These are phyloP conservation scores for Manacus vitellinus DNA, from an alignment of 2,113 vertebrate species.

Conservation along the genomic window DNA sequence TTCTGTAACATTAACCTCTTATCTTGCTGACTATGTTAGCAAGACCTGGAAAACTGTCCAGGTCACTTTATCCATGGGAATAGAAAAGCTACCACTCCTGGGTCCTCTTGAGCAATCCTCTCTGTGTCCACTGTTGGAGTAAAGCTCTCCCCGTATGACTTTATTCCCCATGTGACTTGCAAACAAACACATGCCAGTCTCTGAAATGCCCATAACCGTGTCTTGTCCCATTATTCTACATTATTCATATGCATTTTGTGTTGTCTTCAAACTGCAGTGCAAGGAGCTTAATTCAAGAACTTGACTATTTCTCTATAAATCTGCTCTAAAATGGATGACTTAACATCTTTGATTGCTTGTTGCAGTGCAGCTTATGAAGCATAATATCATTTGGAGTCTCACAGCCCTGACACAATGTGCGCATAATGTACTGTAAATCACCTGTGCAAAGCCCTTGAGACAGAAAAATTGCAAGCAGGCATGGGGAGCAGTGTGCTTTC, in stretches of 20 bases:
- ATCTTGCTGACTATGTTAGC: background rate
- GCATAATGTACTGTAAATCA: conserved; percentile 38
- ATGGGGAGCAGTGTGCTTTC: background rate
- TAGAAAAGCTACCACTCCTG: background rate
- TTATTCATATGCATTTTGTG: background rate
- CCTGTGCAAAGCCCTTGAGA: background rate
- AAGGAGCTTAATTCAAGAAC: background rate
- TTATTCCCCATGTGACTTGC: background rate
- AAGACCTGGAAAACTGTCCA: background rate
- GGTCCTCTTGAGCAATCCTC: background rate
- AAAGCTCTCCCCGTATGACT: background rate
- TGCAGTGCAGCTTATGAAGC: conserved; percentile 36
- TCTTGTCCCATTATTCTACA: background rate
- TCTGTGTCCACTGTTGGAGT: background rate
- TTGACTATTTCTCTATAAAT: background rate
- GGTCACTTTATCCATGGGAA: background rate
- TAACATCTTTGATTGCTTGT: conserved; percentile 17
- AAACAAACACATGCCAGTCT: background rate
- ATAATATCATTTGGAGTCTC: background rate
- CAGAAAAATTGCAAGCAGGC: background rate
- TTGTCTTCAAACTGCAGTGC: background rate
- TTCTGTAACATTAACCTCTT: background rate
- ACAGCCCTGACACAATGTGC: background rate
- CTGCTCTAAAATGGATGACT: conserved; percentile 5
- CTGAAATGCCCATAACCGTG: rapidly evolving